Evolutionary conservation across 2,113 vertebrate species (phyloP).

Genomic region (Pteruthius melanotis): DNA sequence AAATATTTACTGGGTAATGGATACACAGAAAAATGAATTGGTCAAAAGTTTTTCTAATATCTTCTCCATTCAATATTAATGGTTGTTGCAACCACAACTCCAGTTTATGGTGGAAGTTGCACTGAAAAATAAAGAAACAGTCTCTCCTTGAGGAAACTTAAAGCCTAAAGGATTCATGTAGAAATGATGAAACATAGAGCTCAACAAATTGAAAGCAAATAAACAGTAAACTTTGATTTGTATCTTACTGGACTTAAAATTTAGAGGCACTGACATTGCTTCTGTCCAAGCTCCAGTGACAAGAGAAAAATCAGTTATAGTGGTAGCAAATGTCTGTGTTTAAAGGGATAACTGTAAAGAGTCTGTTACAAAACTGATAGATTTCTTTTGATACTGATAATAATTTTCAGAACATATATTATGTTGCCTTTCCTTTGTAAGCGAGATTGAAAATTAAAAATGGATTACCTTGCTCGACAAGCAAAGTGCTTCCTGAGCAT

Average conservation of each 20-base stretch:
- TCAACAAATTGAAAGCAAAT: background rate
- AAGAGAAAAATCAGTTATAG: background rate
- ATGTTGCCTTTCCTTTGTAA: background rate
- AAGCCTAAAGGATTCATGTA: background rate
- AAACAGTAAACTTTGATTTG: background rate
- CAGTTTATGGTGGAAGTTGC: background rate
- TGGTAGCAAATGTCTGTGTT: background rate
- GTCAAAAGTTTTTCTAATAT: background rate
- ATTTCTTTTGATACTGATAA: background rate
- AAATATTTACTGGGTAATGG: background rate
- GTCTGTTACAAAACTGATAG: background rate
- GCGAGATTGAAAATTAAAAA: conserved; percentile 9
- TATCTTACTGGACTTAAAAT: background rate
- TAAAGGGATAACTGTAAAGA: background rate
- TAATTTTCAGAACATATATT: background rate
- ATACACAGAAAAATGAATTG: background rate
- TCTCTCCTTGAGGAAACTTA: background rate
- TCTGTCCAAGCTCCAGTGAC: background rate
- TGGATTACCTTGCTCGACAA: background rate
- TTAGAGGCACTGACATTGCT: background rate
- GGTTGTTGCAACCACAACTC: background rate
- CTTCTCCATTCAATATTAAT: background rate
- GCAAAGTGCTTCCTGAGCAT: background rate
- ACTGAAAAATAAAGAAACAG: background rate
- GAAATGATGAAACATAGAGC: background rate